Base-by-base conservation (phyloP, 2,888 invertebrate genomes). In the Nipponacmea schrenckii region DNA sequence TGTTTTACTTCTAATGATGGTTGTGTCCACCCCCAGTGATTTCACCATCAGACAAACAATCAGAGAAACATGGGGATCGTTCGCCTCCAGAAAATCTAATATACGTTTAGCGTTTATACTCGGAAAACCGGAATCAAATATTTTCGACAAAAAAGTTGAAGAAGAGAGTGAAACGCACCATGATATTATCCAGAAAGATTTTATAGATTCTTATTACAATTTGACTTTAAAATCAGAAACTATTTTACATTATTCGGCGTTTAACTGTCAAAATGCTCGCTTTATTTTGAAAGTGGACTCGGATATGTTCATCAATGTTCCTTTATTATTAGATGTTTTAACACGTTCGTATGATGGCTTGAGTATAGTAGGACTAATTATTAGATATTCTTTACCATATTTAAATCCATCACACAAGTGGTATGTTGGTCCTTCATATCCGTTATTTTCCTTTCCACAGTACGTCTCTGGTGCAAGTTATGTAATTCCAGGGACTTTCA, bases 401-500 rank as follows among this genome's bases (percentile, higher is more conserved):
- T 90, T 90, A 24, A 83, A 85, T 67, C 79, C 82, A 50, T 83
- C 85, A 14, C 88, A 88, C 73, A 90, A 90, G 78, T 90, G 90
- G 90, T 88, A 86, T 76, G 79, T 89, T 20, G 84, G 88, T 5
- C 80, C 81, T 64, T 74, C 83, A 75, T 90, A 88, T 78, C 75
- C 82, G 14, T 82, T 81, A 1, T 86, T 87, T 46, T 85, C 82
- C 71, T 90, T 89, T 76, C 88, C 89, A n/a, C 82, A 87, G n/a
- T 90, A 90, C 79, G 90, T 90, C 80, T 88, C 90, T 8, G 90
- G 90, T 14, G 89, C 89, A 56, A 88, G 88, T 4, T 88, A 87
- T 69, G 72, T 90, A 1, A 93, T 94, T 2, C 94, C 93, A 71
- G 91, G 93, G 0, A 89, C 91, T 75, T 91, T 93, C 2, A 93